Evolutionary conservation across 2,888 invertebrate species (phyloP), one percentile per base, ranked within the genome.

Genomic region (Diadromus collaris): DNA sequence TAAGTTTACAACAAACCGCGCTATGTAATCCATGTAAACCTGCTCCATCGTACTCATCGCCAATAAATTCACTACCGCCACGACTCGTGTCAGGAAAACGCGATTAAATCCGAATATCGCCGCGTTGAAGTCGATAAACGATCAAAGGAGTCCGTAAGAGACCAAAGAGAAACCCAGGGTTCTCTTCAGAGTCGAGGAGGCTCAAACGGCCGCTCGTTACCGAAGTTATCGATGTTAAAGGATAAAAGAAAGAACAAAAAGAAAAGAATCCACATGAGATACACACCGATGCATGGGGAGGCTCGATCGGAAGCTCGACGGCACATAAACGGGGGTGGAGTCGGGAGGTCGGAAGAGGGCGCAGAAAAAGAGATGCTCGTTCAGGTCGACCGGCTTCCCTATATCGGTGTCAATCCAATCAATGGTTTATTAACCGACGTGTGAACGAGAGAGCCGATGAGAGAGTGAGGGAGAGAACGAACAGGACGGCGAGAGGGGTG

Each of bases 371-470:
- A 81, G 83, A 83, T 83, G 85, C 84, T 85, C 87, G 85, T 89
- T 87, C 87, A 85, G 81, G 84, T 84, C 82, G 84, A 84, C 83
- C 84, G 82, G 86, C 81, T 85, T 84, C 84, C 80, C 85, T 81
- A 83, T 87, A 89, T 89, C 88, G 87, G 88, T 89, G 89, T 89
- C 88, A 89, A 89, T 89, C 88, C 88, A 89, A 89, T 89, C 88
- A 89, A 89, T 89, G 88, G 86, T 89, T 89, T 89, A 89, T 89
- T 89, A 89, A 89, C 87, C 86, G 86, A 83, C 85, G 89, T 85
- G 86, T 85, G 86, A 87, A 88, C 86, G 82, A 83, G 83, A 78
- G 83, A 81, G 82, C 78, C 78, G 79, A 63, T 76, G 54, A 61
- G 72, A 24, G n/a, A n/a, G n/a, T n/a, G n/a, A n/a, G n/a, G n/a